Conservation (phyloP, 2,888 invertebrate genomes). For the Diadegma fenestrale region DNA sequence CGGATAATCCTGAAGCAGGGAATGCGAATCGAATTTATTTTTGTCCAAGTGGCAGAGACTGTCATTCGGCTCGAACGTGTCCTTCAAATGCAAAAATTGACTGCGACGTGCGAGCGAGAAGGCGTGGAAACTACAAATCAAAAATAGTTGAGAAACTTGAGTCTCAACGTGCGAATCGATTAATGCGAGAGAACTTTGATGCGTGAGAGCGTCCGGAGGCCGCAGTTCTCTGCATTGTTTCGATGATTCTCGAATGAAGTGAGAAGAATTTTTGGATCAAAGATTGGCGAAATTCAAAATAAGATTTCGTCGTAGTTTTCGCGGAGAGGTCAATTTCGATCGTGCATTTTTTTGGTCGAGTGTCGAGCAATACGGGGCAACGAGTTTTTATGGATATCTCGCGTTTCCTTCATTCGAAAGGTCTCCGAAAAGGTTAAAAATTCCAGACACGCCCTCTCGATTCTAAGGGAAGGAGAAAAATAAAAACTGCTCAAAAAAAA, state of each 20-base stretch:
- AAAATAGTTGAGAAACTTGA: conserved; percentile 38
- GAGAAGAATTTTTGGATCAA: background rate
- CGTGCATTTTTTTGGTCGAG: background rate
- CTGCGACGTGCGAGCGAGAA: conserved; percentile 58
- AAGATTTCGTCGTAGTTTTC: background rate
- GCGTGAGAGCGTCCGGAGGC: background rate
- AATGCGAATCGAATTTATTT: too few relatives aligned
- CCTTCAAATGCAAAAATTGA: conserved; percentile 43
- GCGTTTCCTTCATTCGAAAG: conserved; percentile 9
- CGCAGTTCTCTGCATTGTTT: background rate
- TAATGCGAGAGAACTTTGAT: conserved; percentile 43
- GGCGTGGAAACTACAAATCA: conserved; percentile 71
- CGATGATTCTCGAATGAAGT: background rate
- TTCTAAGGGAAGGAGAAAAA: conserved; percentile 36
- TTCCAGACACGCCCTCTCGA: conserved; percentile 66
- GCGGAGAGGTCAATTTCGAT: background rate
- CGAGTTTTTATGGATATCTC: background rate
- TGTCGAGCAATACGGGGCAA: background rate
- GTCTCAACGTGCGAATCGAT: conserved; percentile 47
- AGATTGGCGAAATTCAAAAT: background rate
- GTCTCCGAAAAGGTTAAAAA: conserved; percentile 24
- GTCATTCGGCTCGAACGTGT: too few relatives aligned
- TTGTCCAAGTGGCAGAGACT: too few relatives aligned
- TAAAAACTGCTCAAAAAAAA: conserved; percentile 21
- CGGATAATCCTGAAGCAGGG: too few relatives aligned